Evolutionary conservation across 1,140 invertebrate species (phyloP).

Genomic region (Drosophila tristis): DNA sequence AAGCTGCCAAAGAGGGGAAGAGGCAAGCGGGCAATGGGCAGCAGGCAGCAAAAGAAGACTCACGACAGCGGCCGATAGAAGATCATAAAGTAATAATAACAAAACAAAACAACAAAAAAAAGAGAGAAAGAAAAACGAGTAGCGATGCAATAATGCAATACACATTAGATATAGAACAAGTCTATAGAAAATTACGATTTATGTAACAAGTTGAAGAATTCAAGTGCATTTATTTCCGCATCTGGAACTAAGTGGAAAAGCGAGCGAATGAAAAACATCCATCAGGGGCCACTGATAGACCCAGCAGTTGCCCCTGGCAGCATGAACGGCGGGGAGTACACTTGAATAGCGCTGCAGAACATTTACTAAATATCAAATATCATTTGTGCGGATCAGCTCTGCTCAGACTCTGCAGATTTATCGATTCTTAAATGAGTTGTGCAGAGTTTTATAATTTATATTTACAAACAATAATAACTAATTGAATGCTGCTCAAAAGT

Average conservation of each 20-base stretch:
- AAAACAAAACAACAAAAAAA: no score
- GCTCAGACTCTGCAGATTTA: no score
- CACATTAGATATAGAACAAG: constrained; percentile 75
- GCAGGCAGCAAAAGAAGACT: not conserved
- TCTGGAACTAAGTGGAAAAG: constrained; percentile 59
- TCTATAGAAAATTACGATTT: constrained; percentile 81
- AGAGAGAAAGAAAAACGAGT: constrained; percentile 60
- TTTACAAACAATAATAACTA: no score
- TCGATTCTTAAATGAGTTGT: no score
- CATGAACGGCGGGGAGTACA: no score
- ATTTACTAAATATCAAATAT: no score
- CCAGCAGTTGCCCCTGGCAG: no score
- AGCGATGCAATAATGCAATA: constrained; percentile 71
- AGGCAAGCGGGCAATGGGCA: constrained; percentile 9
- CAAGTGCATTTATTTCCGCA: constrained; percentile 79
- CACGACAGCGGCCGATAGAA: constrained; percentile 5
- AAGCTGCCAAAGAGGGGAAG: no score
- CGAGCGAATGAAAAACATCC: constrained; percentile 37
- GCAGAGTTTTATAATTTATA: no score
- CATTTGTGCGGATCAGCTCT: no score
- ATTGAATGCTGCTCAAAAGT: no score
- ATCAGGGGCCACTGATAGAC: not conserved
- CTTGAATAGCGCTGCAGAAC: no score
- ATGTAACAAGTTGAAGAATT: constrained; percentile 80
- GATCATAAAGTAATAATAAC: constrained; percentile 45